Evolutionary conservation across 2,888 invertebrate species (phyloP), one percentile per base, ranked within the genome.

Genomic region (Criorhina ranunculi): DNA sequence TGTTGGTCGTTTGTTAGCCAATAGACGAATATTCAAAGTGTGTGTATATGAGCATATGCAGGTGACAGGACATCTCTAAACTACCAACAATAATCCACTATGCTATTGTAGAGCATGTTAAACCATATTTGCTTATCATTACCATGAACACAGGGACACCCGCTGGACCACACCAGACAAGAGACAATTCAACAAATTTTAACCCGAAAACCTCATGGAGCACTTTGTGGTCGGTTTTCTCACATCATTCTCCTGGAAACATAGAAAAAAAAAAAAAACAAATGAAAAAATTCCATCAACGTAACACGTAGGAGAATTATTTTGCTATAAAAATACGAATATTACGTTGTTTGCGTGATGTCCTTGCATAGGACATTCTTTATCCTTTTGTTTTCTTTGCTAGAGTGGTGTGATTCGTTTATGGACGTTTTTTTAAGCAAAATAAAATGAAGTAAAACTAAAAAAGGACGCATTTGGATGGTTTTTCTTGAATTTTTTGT

Each of bases 101-200:
- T 75, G 24, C 42, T 66, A 49, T 69, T 76, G 70, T 57, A 37
- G 76, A 81, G 49, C 69, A 77, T 66, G 66, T 60, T 78, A 67
- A 67, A 83, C 78, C 78, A 73, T 85, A 85, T 85, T 85, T 85
- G 73, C 75, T 85, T 85, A 85, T 85, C 79, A 75, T 85, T 75
- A 75, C 79, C 83, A 79, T 70, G 69, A 51, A 78, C 78, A 85
- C 79, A 79, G 79, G 79, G 64, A 59, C 69, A 79, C 64, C 69
- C 79, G 55, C 79, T 73, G 72, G 83, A 75, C 60, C 37, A 29
- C 49, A 75, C 75, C 42, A 64, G 64, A 59, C 64, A 15, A 57
- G 79, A 62, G 87, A 86, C 87, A 87, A 88, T 88, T 88, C 87
- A 87, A 87, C 87, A 76, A 24, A 72, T 40, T 82, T 76, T 62